phyloP scores from a whole-genome alignment of 92 coral and sea anemone species.

The Virgularia gustaviana region DNA sequence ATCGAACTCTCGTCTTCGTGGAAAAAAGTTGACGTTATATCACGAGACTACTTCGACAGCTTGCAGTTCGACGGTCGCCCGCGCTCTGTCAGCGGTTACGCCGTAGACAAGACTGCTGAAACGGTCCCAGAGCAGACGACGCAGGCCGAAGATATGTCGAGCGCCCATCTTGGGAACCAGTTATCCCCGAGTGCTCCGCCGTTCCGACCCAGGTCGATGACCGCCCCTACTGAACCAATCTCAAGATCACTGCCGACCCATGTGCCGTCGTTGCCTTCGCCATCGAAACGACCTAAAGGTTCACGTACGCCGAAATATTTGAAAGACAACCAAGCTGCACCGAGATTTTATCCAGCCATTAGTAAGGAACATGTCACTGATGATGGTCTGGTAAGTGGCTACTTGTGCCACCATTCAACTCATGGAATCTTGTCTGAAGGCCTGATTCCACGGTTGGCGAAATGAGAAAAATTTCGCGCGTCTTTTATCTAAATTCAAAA shows the following conservation, averaged over 20 bases:
- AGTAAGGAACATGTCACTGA: conserved; percentile 78
- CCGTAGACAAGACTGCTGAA: conserved; percentile 42
- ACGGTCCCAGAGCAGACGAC: conserved; percentile 30
- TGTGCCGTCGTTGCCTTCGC: conserved; percentile 69
- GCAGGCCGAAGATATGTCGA: not conserved
- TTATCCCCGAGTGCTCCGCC: conserved; percentile 94
- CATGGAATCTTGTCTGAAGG: too few species aligned
- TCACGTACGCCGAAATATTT: conserved; percentile 90
- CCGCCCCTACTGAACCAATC: conserved; percentile 66
- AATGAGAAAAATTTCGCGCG: too few species aligned
- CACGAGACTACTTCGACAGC: conserved; percentile 76
- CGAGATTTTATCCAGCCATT: conserved; percentile 88
- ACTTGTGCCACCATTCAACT: not conserved
- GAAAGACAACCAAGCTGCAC: conserved; percentile 87
- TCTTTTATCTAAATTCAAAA: too few species aligned
- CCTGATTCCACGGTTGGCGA: too few species aligned
- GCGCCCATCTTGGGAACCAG: conserved; percentile 34
- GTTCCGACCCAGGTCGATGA: conserved; percentile 91
- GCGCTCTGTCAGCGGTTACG: conserved; percentile 64
- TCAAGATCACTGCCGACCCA: conserved; percentile 87
- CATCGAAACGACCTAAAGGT: conserved; percentile 63
- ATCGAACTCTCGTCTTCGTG: conserved; percentile 91
- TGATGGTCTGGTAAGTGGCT: conserved; percentile 47
- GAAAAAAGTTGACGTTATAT: conserved; percentile 89
- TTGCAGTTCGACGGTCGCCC: conserved; percentile 81